Percentiles rank a stretch among this genome's conserved stretches.
These are phyloP conservation scores for Andrena chrysosceles DNA, from an alignment of 2,888 invertebrate species.

Conservation along the genomic window DNA sequence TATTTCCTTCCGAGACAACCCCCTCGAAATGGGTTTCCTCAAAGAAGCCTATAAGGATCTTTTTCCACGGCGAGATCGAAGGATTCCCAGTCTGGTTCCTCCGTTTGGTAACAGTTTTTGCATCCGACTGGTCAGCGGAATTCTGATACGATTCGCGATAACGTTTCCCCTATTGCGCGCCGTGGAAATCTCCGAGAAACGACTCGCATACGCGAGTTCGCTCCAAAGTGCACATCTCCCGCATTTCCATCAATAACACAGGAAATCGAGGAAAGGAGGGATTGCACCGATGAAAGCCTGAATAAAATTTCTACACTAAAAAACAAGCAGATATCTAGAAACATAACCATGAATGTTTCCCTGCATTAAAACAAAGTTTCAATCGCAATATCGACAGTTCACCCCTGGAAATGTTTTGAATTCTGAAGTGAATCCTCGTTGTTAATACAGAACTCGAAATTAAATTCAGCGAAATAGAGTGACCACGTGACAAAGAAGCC, in stretches of 20 bases:
- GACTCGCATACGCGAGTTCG: neutral
- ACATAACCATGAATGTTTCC: too few species aligned
- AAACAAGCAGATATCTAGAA: too few species aligned
- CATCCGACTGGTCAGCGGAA: conserved; percentile 25
- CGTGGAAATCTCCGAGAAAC: neutral
- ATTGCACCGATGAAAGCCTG: too few species aligned
- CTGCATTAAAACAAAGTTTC: too few species aligned
- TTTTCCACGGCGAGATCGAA: neutral
- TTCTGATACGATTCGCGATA: conserved; percentile 16
- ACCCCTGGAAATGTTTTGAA: too few species aligned
- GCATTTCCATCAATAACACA: neutral
- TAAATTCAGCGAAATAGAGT: too few species aligned
- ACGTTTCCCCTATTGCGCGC: neutral
- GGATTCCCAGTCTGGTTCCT: neutral
- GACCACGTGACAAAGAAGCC: neutral
- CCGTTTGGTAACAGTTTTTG: neutral
- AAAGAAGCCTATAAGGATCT: neutral
- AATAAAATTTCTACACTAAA: too few species aligned
- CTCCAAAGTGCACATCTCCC: neutral
- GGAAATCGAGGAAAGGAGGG: too few species aligned
- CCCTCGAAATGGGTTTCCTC: conserved; percentile 7
- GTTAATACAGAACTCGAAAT: too few species aligned
- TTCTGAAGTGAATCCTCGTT: too few species aligned
- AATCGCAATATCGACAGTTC: too few species aligned
- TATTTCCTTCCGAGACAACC: conserved; percentile 17